A percentile compares a stretch with the other conserved stretches of the same genome.
phyloP scores from a whole-genome alignment of 2,797 vertebrate genomes.

The Eulemur mongoz region DNA sequence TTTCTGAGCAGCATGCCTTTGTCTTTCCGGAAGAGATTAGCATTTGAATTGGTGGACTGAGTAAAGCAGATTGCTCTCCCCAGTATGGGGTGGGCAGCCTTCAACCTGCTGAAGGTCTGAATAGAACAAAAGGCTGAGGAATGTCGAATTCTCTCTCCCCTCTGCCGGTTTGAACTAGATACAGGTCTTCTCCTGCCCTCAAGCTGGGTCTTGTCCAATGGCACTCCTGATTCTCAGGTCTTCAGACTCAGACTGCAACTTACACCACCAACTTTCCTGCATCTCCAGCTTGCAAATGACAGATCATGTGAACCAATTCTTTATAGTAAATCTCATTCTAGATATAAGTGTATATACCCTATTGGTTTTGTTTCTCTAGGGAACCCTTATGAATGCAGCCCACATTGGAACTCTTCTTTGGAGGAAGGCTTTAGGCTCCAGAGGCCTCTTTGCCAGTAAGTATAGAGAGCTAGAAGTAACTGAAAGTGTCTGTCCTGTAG shows the following conservation, averaged over 20 bases:
- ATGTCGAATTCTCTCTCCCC: neutral
- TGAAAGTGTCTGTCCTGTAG: rapidly evolving
- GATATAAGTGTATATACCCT: too few relatives aligned
- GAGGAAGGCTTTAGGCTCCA: rapidly evolving
- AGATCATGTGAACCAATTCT: neutral
- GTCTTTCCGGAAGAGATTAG: neutral
- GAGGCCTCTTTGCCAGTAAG: neutral
- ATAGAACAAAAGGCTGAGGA: neutral
- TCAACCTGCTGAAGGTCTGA: neutral
- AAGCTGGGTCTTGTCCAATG: too few relatives aligned
- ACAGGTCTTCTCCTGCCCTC: neutral
- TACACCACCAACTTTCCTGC: neutral
- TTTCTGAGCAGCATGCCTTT: neutral
- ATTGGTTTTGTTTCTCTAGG: neutral
- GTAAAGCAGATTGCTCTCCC: neutral
- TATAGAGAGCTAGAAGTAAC: neutral
- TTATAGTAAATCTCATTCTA: neutral
- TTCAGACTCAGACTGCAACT: neutral
- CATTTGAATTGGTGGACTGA: neutral
- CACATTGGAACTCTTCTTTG: neutral
- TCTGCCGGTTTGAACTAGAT: neutral
- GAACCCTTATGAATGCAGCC: neutral
- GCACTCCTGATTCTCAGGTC: neutral
- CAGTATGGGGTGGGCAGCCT: rapidly evolving
- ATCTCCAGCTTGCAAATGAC: neutral